A percentile compares a stretch with the other conserved stretches of the same genome.
These are phyloP conservation scores for Xenentodon cancila DNA, from an alignment of 2,797 vertebrate genomes.

Conservation along the genomic window DNA sequence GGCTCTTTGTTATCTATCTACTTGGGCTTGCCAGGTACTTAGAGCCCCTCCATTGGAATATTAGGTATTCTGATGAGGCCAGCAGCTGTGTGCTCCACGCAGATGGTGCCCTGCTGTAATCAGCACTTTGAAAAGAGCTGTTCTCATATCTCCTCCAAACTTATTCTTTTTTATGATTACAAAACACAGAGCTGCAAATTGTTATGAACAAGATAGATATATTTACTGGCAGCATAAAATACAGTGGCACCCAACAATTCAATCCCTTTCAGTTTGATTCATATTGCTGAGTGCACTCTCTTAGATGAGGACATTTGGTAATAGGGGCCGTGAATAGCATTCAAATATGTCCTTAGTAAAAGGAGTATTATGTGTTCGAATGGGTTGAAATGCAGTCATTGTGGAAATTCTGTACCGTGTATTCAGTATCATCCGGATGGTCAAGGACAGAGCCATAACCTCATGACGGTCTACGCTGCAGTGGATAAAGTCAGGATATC, in stretches of 20 bases:
- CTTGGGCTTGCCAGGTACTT: constrained; percentile 82
- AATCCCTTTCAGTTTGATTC: constrained; percentile 70
- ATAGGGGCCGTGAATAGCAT: constrained; percentile 85
- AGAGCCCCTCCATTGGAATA: constrained; percentile 79
- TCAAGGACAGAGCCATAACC: constrained; percentile 48
- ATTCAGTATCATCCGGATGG: constrained; percentile 47
- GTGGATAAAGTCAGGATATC: constrained; percentile 26
- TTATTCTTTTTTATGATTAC: constrained; percentile 72
- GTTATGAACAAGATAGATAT: constrained; percentile 74
- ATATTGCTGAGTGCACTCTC: constrained; percentile 67
- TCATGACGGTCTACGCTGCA: neutral
- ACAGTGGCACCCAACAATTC: constrained; percentile 65
- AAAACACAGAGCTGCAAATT: constrained; percentile 73
- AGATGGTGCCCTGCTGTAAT: constrained; percentile 75
- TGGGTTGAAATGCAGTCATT: constrained; percentile 43
- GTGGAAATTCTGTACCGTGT: constrained; percentile 32
- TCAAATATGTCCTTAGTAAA: constrained; percentile 78
- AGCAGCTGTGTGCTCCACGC: constrained; percentile 72
- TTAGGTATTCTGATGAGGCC: constrained; percentile 80
- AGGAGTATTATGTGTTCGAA: constrained; percentile 62
- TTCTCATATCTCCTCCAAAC: constrained; percentile 72
- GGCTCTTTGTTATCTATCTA: constrained; percentile 83
- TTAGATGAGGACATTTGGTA: constrained; percentile 81
- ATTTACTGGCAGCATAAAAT: constrained; percentile 71
- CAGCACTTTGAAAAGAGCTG: constrained; percentile 72